Percentiles rank a stretch among this genome's conserved stretches.
Evolutionary conservation across 2,888 invertebrate genomes (phyloP).

Genomic region (Leptothorax acervorum): DNA sequence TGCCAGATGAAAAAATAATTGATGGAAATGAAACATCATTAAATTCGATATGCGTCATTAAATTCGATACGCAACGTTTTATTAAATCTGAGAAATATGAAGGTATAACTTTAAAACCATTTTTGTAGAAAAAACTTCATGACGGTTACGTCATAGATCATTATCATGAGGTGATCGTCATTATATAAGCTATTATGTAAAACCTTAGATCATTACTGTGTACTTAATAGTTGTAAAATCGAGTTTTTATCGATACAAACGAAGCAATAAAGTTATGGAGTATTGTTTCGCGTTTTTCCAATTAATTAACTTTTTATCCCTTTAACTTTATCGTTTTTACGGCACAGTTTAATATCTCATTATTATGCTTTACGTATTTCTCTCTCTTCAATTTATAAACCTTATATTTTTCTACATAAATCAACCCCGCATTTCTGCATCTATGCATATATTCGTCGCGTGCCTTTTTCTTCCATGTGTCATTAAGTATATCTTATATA

Average conservation of each 20-base stretch:
- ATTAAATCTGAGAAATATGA: neutral
- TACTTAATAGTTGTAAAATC: too few species aligned
- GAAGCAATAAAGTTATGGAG: neutral
- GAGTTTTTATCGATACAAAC: neutral
- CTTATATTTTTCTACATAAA: neutral
- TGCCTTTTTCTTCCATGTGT: neutral
- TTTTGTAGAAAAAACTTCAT: neutral
- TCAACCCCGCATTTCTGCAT: neutral
- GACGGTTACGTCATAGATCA: neutral
- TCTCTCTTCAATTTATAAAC: too few species aligned
- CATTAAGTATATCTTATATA: neutral
- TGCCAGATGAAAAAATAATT: neutral
- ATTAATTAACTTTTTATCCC: neutral
- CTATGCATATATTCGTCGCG: neutral
- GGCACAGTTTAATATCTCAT: neutral
- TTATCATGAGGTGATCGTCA: neutral
- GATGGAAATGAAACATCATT: neutral
- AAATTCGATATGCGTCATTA: neutral
- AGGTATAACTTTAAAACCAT: neutral
- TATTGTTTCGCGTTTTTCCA: neutral
- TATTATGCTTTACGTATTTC: neutral
- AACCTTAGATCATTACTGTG: neutral
- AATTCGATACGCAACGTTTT: neutral
- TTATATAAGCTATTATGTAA: constrained; percentile 11
- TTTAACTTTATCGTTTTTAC: neutral